Base-by-base conservation (phyloP, 2,113 vertebrate species). In the Sturnira hondurensis region DNA sequence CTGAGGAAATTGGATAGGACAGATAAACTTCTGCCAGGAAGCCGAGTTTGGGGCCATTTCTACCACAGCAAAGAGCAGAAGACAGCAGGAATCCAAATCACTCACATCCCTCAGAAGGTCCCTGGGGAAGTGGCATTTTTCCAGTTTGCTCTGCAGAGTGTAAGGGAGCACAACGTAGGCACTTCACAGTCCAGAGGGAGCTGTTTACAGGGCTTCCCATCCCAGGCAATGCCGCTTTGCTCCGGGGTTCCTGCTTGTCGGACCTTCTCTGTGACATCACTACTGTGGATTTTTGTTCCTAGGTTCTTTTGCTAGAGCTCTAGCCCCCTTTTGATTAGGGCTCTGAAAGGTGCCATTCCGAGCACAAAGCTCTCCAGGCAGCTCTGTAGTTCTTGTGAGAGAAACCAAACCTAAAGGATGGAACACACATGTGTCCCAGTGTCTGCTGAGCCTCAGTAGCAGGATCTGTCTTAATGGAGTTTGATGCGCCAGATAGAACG, bases 1-100 rank as follows among this genome's bases (percentile, higher is more conserved):
- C 77, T 4, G 41, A 91, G 67, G 78, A 94, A 91, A 94, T 47
- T 93, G 36, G n/a, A 68, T 16, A 41, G 73, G 95, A 65, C 61
- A 83, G 74, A 82, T 54, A 77, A 41, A 45, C 82, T 83, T 78
- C 54, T 70, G 24, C 61, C 89, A 86, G 82, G 86, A 82, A 76
- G 41, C 83, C 52, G 78, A 73, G 31, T 82, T 47, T 76, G 73
- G 58, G 93, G 16, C 52, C 45, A 4, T 91, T 93, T 67, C 24
- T 86, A 78, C 73, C 82, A 86, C 86, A 96, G 82, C 47, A 77
- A 88, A 84, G 86, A 88, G 41, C 20, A 82, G 78, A 74, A 84
- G 61, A 15, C 89, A 86, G 61, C 52, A 63, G 67, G 63, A 91
- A 68, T 89, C 68, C 1, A 1, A 77, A 22, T 93, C 43, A 36